Conservation (phyloP, 2,113 vertebrate species). For the Morone chrysops region DNA sequence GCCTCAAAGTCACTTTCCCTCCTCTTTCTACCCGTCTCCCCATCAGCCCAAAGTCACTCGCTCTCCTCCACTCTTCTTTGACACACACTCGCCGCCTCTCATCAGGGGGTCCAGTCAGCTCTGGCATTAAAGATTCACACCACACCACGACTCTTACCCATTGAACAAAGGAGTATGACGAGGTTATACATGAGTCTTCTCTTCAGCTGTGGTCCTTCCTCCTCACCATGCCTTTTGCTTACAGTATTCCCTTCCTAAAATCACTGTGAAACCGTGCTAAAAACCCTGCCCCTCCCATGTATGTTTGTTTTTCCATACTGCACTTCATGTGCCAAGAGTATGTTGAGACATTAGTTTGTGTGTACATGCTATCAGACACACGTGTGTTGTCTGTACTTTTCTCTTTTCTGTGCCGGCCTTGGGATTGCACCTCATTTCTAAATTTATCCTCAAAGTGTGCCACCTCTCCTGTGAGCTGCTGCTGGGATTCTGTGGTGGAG, state of each 20-base stretch:
- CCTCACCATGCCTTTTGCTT: not conserved
- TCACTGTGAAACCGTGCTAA: slow-evolving; percentile 1
- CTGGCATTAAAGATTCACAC: slow-evolving; percentile 57
- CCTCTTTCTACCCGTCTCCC: slow-evolving; percentile 29
- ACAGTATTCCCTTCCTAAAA: not conserved
- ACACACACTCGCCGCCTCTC: slow-evolving; percentile 43
- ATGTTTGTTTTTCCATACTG: slow-evolving; percentile 18
- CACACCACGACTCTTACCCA: slow-evolving; percentile 39
- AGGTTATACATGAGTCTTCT: not conserved
- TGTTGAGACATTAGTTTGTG: slow-evolving; percentile 22
- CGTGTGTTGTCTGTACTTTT: slow-evolving; percentile 61
- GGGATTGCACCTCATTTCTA: slow-evolving; percentile 88
- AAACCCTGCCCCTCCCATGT: not conserved
- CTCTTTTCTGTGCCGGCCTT: slow-evolving; percentile 74
- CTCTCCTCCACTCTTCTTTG: slow-evolving; percentile 28
- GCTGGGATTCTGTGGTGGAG: slow-evolving; percentile 83
- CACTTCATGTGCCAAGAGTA: slow-evolving; percentile 5
- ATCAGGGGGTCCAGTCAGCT: slow-evolving; percentile 59
- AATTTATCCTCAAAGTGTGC: slow-evolving; percentile 92
- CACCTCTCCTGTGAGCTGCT: slow-evolving; percentile 94
- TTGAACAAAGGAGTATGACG: slow-evolving; percentile 27
- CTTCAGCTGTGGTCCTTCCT: not conserved
- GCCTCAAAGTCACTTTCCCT: slow-evolving; percentile 71
- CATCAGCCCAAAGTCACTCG: slow-evolving; percentile 41
- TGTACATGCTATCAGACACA: slow-evolving; percentile 51